Percentiles rank a stretch among this genome's conserved stretches.
phyloP scores from a whole-genome alignment of 1,140 invertebrate genomes.

The Drosophila virilis region DNA sequence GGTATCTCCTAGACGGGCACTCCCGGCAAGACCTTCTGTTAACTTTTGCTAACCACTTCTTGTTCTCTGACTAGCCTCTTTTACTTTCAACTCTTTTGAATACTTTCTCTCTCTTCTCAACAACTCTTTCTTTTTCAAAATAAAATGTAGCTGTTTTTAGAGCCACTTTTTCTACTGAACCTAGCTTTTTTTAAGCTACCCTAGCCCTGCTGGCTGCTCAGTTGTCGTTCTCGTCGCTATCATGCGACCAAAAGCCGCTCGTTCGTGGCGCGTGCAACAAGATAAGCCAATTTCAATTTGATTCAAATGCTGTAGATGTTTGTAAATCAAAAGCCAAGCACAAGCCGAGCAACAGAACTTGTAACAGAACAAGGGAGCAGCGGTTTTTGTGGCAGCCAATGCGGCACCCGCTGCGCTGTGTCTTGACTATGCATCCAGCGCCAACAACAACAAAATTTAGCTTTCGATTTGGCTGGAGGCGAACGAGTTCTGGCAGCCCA shows the following conservation, averaged over 20 bases:
- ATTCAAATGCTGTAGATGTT: constrained; percentile 71
- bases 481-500: neutral
- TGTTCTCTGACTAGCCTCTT: too few species aligned
- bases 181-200: neutral
- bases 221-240: neutral
- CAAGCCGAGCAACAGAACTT: constrained; percentile 44
- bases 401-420: constrained; percentile 11
- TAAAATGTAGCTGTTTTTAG: neutral
- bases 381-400: constrained; percentile 46
- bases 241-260: constrained; percentile 49
- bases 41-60: too few species aligned
- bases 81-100: too few species aligned
- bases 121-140: too few species aligned
- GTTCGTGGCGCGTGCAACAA: constrained; percentile 64
- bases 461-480: neutral
- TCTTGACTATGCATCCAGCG: constrained; percentile 65
- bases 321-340: constrained; percentile 70
- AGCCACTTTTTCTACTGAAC: neutral
- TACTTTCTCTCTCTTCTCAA: too few species aligned
- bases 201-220: neutral
- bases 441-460: constrained; percentile 27
- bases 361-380: constrained; percentile 17
- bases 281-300: constrained; percentile 81
- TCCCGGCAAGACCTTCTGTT: too few species aligned
- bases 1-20: too few species aligned